Evolutionary conservation across 2,113 vertebrate genomes (phyloP).

Genomic region (Sander vitreus): DNA sequence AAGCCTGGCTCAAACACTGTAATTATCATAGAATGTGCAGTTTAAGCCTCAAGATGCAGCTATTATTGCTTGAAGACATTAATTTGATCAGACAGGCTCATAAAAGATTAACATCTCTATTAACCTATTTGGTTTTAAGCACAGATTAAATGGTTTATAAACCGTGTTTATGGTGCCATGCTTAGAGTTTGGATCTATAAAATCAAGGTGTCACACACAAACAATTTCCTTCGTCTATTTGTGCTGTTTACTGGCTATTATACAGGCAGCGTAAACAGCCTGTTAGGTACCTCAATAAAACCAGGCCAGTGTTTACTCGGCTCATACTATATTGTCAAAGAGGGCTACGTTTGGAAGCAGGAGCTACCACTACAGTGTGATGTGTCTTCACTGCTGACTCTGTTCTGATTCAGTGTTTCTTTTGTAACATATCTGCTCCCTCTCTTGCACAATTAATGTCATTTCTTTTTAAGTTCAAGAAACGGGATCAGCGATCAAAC

Average conservation of each 20-base stretch:
- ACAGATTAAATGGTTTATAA: constrained; percentile 66
- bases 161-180: constrained; percentile 56
- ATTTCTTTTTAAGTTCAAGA: constrained; percentile 45
- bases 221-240: constrained; percentile 56
- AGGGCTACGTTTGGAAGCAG: not conserved
- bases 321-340: not conserved
- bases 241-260: constrained; percentile 63
- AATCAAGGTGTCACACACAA: constrained; percentile 64
- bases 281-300: constrained; percentile 64
- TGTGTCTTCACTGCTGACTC: constrained; percentile 21
- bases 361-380: not conserved
- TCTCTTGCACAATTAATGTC: constrained; percentile 45
- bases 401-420: constrained; percentile 1
- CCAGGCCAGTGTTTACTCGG: constrained; percentile 42
- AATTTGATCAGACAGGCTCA: constrained; percentile 35
- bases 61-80: constrained; percentile 1
- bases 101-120: constrained; percentile 45
- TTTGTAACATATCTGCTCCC: constrained; percentile 15
- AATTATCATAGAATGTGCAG: not conserved
- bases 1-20: not conserved
- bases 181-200: constrained; percentile 66
- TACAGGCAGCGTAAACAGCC: constrained; percentile 58
- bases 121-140: constrained; percentile 50
- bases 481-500: constrained; percentile 36
- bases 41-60: not conserved